These are phyloP conservation scores for Cavia porcellus DNA, from an alignment of 2,113 vertebrate genomes.

Conservation along the genomic window DNA sequence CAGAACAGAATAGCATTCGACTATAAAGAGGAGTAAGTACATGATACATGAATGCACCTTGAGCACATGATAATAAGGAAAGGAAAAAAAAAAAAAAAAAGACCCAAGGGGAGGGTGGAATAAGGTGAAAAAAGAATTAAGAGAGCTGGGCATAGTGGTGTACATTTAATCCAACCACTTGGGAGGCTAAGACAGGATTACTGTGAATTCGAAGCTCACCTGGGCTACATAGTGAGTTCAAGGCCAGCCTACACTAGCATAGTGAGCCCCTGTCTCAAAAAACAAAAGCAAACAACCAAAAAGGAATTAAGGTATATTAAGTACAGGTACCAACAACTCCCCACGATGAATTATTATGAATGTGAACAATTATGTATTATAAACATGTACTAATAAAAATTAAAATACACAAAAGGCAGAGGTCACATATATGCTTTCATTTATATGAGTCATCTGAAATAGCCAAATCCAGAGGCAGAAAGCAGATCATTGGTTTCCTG, in stretches of 20 bases:
- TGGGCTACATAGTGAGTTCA: not conserved
- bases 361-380: not conserved
- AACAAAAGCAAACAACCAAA: not conserved
- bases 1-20: not conserved
- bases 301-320: not conserved
- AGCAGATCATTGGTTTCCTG: not conserved
- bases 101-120: not conserved
- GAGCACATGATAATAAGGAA: slow-evolving; percentile 1
- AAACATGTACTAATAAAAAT: not conserved
- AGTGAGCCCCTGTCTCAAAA: not conserved
- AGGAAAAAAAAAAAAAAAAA: not conserved
- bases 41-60: not conserved
- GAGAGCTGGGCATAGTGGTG: not conserved
- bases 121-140: not conserved
- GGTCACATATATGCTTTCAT: not conserved
- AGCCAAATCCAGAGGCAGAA: not conserved
- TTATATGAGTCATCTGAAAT: not conserved
- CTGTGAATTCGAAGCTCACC: not conserved
- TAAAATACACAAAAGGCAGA: not conserved
- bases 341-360: not conserved
- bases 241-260: not conserved
- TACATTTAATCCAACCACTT: not conserved
- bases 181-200: not conserved
- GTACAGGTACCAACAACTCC: not conserved
- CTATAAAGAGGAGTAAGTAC: not conserved